Evolutionary conservation across 1,140 invertebrate species (phyloP), one percentile per base, ranked within the genome.

Genomic region (Leptestheria dahalacensis): DNA sequence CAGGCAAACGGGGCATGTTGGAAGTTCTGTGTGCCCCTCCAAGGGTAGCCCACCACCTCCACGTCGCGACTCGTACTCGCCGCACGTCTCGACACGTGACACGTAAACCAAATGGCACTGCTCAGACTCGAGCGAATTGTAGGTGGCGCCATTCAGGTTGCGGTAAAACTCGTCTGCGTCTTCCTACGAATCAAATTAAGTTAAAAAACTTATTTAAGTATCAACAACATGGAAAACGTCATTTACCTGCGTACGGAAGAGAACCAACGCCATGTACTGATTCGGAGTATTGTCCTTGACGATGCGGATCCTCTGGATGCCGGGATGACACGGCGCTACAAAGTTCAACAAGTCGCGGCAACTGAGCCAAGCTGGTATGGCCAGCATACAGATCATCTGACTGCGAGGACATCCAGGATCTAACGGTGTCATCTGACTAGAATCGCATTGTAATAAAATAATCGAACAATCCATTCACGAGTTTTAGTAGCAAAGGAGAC

Each of bases 1-100:
- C 69, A 94, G 71, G 71, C 94, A 97, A 18, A 97, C 92, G 6
- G 95, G 89, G 75, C 97, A 99, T 2, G 88, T 95, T n/a, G 95
- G 95, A 57, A 98, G 74, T 74, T 99, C 97, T 0, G 91, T 94
- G 65, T 93, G 84, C 1, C 84, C 82, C 50, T 59, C 64, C 65
- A 67, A 78, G 0, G 86, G 82, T 20, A 74, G 62, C 24, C 79
- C 72, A n/a, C 79, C 77, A 50, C 81, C 79, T 61, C 51, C 25
- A 1, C 28, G 1, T 0, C 24, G 21, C 24, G 23, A 15, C 12
- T 26, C 33, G 23, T 21, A 29, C 64, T 80, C 78, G 47, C 78
- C 84, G 70, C 71, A 74, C 61, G 75, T 74, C 75, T 98, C 94
- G 2, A 98, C 85, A 64, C 82, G 79, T 1, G 91, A 90, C 1